phyloP scores from a whole-genome alignment of 2,797 vertebrate genomes.

The Remorina albescens region DNA sequence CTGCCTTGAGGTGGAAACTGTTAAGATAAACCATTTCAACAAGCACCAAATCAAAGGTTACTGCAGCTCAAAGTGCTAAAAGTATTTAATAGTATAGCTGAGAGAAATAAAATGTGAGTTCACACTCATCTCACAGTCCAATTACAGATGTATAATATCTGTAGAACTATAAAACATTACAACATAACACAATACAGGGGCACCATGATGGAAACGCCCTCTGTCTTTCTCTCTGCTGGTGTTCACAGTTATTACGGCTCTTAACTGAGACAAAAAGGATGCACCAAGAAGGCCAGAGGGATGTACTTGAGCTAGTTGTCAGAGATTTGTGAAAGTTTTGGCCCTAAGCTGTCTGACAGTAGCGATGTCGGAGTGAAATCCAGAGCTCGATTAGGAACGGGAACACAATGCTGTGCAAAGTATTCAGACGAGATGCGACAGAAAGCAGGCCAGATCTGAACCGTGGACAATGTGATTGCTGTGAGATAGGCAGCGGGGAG shows the following conservation, averaged over 20 bases:
- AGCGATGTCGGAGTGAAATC: conserved; percentile 19
- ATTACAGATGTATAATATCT: neutral
- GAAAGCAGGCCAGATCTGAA: conserved; percentile 44
- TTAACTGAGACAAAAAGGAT: conserved; percentile 1
- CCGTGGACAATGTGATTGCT: conserved; percentile 50
- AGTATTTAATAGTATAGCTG: neutral
- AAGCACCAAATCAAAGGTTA: too few species aligned
- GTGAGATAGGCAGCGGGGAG: conserved; percentile 44
- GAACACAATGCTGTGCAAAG: conserved; percentile 15
- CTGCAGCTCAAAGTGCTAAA: neutral
- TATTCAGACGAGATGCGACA: conserved; percentile 57
- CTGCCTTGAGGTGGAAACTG: neutral
- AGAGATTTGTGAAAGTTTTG: conserved; percentile 17
- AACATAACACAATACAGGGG: neutral
- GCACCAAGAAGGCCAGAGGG: neutral
- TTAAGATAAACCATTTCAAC: too few species aligned
- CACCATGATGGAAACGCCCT: neutral
- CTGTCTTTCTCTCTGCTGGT: neutral
- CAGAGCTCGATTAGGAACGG: conserved; percentile 28
- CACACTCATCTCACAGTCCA: too few species aligned
- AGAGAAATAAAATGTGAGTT: neutral
- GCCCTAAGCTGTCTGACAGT: conserved; percentile 14
- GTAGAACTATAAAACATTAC: neutral
- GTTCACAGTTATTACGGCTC: conserved; percentile 8
- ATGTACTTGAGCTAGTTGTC: conserved; percentile 5